Evolutionary conservation across 2,113 vertebrate genomes (phyloP).

Genomic region (Pachypanchax playfairii): DNA sequence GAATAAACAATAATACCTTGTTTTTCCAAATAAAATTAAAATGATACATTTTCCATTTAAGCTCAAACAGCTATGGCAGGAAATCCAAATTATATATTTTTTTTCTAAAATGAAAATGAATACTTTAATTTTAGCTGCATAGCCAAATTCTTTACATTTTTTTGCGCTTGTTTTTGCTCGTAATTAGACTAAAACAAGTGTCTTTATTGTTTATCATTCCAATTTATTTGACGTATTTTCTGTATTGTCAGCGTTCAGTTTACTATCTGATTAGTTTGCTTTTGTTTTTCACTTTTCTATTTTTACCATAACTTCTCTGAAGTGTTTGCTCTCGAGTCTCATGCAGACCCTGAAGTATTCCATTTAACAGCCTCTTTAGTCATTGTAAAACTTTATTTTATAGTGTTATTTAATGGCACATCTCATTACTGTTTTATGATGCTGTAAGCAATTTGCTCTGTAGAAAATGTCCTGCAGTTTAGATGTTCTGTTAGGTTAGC

Average conservation of each 20-base stretch:
- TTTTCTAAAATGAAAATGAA: too few relatives aligned
- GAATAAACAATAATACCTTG: too few relatives aligned
- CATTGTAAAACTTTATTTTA: conserved; percentile 69
- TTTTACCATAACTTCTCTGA: conserved; percentile 48
- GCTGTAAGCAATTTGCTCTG: conserved; percentile 67
- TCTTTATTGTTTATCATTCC: conserved; percentile 33
- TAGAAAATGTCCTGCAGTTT: conserved; percentile 65
- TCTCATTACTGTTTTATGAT: conserved; percentile 75
- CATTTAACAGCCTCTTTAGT: conserved; percentile 64
- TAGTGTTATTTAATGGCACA: conserved; percentile 70
- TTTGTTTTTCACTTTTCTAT: conserved; percentile 54
- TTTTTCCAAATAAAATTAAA: too few relatives aligned
- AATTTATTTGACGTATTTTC: conserved; percentile 18
- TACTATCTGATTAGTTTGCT: conserved; percentile 41
- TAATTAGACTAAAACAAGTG: conserved; percentile 15
- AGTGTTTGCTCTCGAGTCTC: conserved; percentile 57
- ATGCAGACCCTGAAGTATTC: conserved; percentile 55
- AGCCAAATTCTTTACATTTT: not conserved
- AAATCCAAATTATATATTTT: too few relatives aligned
- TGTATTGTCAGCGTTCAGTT: conserved; percentile 30
- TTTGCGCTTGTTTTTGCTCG: conserved; percentile 17
- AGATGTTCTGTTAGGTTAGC: conserved; percentile 66
- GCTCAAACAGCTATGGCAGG: too few relatives aligned
- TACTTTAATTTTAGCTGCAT: not conserved
- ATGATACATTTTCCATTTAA: too few relatives aligned